Base-by-base conservation (phyloP, 2,888 invertebrate genomes). In the Tuberolachnus salignus region DNA sequence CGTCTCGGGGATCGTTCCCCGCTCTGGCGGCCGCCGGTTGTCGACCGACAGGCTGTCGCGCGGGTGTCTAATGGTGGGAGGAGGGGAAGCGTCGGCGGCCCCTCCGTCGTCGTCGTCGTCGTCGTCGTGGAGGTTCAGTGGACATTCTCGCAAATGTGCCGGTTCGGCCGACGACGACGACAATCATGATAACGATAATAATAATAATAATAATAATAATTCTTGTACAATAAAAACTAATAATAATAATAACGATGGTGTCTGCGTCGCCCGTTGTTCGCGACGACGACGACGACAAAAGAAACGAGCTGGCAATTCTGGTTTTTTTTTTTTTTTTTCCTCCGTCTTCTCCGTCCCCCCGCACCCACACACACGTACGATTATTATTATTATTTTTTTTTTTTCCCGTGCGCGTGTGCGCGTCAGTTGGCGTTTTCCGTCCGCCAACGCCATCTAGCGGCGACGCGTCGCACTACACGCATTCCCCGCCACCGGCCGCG, bases 101-200 rank as follows among this genome's bases (percentile, higher is more conserved):
- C 13, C 49, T 26, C 66, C 21, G 69, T n/a, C 44, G 6, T 4
- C 6, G 6, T n/a, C 42, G 9, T n/a, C 10, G 9, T 6, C 34
- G n/a, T 9, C 8, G 26, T 16, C 0, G 23, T 6, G 63, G n/a
- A 3, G 11, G 26, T 3, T 3, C 34, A 19, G 69, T 14, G 69
- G 51, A 69, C 69, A 21, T 55, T 69, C 69, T 53, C 53, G 53
- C n/a, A 21, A 69, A 67, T 51, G 51, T 67, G 26, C 49, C 67
- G 67, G 49, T 23, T 49, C 49, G 66, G 11, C 13, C 64, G 46
- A 21, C 8, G 21, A 64, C 14, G 8, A 19, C 14, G 11, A 3
- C 34, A n/a, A 16, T 16, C 14, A 26, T 23, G 9, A 26, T 59
- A 23, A 23, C 13, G 16, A 26, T 26, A 14, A 9, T 26, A 14